Evolutionary conservation across 2,888 invertebrate species (phyloP).

Genomic region (Halictus quadricinctus): DNA sequence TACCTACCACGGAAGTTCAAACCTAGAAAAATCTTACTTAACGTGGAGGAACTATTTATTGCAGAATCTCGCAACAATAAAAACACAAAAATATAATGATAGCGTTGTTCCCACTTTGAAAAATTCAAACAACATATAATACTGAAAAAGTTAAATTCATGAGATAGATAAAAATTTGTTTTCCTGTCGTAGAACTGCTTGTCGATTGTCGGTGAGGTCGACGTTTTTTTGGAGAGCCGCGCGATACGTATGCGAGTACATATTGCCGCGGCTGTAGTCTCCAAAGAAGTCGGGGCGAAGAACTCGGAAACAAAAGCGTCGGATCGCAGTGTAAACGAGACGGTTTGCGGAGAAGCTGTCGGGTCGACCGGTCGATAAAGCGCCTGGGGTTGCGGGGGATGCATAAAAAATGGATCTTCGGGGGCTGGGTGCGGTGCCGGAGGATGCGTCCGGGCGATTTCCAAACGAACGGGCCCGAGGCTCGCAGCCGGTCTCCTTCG

Average conservation of each 20-base stretch:
- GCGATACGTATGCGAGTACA: neutral
- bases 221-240: no score
- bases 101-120: no score
- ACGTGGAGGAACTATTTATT: no score
- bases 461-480: neutral
- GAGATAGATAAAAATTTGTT: no score
- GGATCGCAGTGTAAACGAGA: conserved; percentile 5
- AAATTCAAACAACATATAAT: no score
- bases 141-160: no score
- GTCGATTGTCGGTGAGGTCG: neutral
- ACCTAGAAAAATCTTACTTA: neutral
- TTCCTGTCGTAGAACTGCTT: no score
- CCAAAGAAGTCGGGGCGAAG: neutral
- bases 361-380: conserved; percentile 1
- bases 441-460: conserved; percentile 5
- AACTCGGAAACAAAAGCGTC: conserved; percentile 5
- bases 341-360: neutral
- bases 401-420: conserved; percentile 1
- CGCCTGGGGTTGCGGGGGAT: conserved; percentile 4
- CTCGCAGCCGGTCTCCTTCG: neutral
- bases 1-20: neutral
- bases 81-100: no score
- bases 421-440: neutral
- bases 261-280: neutral
- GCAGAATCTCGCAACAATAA: no score